phyloP scores from a whole-genome alignment of 1,140 invertebrate species.

The Drosophila eugracilis region DNA sequence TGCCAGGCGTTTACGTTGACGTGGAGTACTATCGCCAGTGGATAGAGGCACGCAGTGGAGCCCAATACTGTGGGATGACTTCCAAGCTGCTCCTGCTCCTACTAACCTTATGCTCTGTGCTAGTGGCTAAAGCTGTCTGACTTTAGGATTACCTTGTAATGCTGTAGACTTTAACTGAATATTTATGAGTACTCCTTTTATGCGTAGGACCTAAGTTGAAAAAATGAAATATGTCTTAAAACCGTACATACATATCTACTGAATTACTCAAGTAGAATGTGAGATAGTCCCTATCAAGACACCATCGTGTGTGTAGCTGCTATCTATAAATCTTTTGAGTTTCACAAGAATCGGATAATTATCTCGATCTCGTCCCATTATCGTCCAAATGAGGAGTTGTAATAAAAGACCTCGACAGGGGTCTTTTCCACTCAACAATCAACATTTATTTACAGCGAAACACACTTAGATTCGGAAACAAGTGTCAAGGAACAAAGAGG shows the following conservation, averaged over 20 bases:
- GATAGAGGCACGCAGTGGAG: constrained; percentile 59
- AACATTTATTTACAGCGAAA: constrained; percentile 77
- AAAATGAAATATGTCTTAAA: no score
- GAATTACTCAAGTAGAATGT: not conserved
- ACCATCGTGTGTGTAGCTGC: not conserved
- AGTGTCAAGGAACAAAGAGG: constrained; percentile 21
- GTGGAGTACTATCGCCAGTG: constrained; percentile 85
- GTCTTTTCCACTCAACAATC: constrained; percentile 39
- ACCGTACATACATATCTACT: not conserved
- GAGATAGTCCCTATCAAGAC: no score
- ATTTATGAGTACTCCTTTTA: no score
- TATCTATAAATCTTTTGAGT: constrained; percentile 1
- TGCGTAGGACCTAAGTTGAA: no score
- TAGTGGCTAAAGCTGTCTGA: not conserved
- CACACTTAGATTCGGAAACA: constrained; percentile 50
- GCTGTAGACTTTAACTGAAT: no score
- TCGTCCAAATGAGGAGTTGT: not conserved
- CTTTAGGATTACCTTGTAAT: not conserved
- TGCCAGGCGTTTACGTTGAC: constrained; percentile 90
- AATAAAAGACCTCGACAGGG: not conserved
- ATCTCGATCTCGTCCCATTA: not conserved
- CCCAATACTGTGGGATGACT: no score
- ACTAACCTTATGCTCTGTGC: not conserved
- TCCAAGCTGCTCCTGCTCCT: not conserved
- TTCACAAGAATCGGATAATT: constrained; percentile 9